Percentiles rank a stretch among this genome's conserved stretches.
These are phyloP conservation scores for Cephus rjabovi DNA, from an alignment of 2,888 invertebrate species.

Conservation along the genomic window DNA sequence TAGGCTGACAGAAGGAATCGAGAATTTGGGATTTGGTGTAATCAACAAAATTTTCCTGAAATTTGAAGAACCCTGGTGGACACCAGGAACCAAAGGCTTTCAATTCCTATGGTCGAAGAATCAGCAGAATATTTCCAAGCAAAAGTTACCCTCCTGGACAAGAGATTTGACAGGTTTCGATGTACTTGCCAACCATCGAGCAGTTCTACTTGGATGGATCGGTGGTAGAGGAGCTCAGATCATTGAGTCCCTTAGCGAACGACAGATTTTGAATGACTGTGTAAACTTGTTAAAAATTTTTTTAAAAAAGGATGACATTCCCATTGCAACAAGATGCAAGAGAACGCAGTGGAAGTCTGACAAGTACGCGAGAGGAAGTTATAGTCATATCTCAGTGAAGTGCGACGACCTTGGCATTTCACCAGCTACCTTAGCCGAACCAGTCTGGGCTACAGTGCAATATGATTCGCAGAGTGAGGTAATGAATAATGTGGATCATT, in stretches of 20 bases:
- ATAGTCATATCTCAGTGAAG: conserved; percentile 70
- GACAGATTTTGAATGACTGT: conserved; percentile 69
- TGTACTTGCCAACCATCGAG: conserved; percentile 66
- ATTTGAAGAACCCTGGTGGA: conserved; percentile 75
- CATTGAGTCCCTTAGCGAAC: conserved; percentile 70
- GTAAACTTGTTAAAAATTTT: conserved; percentile 69
- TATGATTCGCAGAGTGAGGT: conserved; percentile 39
- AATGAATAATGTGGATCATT: conserved; percentile 7
- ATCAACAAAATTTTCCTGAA: conserved; percentile 77
- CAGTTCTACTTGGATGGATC: conserved; percentile 75
- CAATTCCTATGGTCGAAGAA: conserved; percentile 70
- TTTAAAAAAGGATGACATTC: conserved; percentile 66
- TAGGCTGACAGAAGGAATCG: conserved; percentile 66
- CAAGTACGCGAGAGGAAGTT: conserved; percentile 71
- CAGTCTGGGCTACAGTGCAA: conserved; percentile 60
- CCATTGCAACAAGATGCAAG: conserved; percentile 64
- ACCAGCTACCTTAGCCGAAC: conserved; percentile 64
- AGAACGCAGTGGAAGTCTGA: conserved; percentile 72
- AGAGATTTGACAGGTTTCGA: conserved; percentile 76
- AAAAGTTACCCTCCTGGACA: conserved; percentile 68
- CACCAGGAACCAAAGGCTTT: conserved; percentile 67
- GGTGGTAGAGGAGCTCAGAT: conserved; percentile 72
- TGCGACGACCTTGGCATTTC: conserved; percentile 67
- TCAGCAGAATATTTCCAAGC: conserved; percentile 30
- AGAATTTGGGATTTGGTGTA: conserved; percentile 73